A percentile compares a stretch with the other conserved stretches of the same genome.
phyloP scores from a whole-genome alignment of 2,797 vertebrate genomes.

The Fringilla coelebs region DNA sequence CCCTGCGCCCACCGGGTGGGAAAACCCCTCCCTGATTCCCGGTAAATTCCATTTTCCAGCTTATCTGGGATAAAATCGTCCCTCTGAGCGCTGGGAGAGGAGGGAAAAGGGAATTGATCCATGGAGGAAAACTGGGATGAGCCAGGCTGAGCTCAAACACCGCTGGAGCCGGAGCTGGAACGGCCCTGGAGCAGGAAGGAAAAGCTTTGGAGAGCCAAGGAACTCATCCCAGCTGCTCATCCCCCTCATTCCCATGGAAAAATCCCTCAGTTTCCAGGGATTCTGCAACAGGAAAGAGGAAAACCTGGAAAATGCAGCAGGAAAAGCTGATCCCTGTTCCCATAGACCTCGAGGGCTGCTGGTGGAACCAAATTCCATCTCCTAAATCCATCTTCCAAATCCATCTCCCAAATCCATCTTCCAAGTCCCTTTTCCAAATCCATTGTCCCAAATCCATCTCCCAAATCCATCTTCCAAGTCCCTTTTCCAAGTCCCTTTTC shows the following conservation, averaged over 20 bases:
- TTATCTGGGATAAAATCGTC: neutral
- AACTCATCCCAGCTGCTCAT: neutral
- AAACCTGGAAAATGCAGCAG: neutral
- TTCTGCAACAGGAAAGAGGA: neutral
- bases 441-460: neutral
- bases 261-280: accelerated
- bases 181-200: neutral
- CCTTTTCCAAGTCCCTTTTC: accelerated
- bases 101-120: neutral
- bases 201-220: neutral
- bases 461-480: neutral
- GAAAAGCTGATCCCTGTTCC: neutral
- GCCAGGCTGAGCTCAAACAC: neutral
- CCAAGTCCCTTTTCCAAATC: neutral
- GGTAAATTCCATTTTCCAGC: neutral
- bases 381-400: neutral
- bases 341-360: neutral
- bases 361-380: neutral
- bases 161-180: neutral
- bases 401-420: neutral
- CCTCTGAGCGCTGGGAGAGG: neutral
- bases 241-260: neutral
- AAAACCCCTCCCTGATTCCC: neutral
- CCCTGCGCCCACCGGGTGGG: neutral
- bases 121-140: neutral